phyloP scores from a whole-genome alignment of 2,797 vertebrate genomes.

The Anabas testudineus region DNA sequence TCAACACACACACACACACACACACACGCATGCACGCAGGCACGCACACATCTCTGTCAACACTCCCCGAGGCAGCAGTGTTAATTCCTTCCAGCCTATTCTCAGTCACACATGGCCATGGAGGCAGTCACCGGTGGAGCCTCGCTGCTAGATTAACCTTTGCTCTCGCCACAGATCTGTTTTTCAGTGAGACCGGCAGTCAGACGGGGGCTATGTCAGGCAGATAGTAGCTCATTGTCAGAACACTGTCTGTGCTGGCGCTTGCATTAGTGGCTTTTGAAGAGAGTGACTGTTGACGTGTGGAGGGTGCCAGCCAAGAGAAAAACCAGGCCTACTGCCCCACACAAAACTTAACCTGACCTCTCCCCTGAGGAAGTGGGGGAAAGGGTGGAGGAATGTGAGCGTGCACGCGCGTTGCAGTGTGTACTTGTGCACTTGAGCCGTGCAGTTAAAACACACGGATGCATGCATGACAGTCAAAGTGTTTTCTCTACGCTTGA shows the following conservation, averaged over 20 bases:
- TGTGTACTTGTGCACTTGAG: slow-evolving; percentile 6
- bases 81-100: slow-evolving; percentile 81
- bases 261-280: slow-evolving; percentile 71
- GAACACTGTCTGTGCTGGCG: slow-evolving; percentile 68
- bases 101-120: slow-evolving; percentile 77
- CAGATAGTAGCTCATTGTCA: slow-evolving; percentile 81
- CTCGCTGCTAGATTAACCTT: slow-evolving; percentile 83
- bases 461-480: slow-evolving; percentile 1
- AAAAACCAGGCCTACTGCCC: slow-evolving; percentile 66
- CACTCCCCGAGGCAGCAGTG: slow-evolving; percentile 67
- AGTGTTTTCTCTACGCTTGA: slow-evolving; percentile 47
- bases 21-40: slow-evolving; percentile 50
- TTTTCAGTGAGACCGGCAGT: slow-evolving; percentile 72
- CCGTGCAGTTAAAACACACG: background rate
- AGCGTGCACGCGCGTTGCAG: background rate
- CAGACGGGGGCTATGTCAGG: slow-evolving; percentile 63
- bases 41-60: slow-evolving; percentile 72
- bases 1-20: slow-evolving; percentile 56
- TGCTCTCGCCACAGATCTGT: slow-evolving; percentile 78
- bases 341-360: slow-evolving; percentile 68
- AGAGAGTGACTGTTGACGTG: slow-evolving; percentile 78
- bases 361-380: slow-evolving; percentile 69
- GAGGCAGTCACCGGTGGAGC: slow-evolving; percentile 67
- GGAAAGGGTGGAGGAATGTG: slow-evolving; percentile 38
- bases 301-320: slow-evolving; percentile 74